A percentile compares a stretch with the other conserved stretches of the same genome.
phyloP scores from a whole-genome alignment of 1,140 invertebrate genomes.

The Zaprionus capensis region DNA sequence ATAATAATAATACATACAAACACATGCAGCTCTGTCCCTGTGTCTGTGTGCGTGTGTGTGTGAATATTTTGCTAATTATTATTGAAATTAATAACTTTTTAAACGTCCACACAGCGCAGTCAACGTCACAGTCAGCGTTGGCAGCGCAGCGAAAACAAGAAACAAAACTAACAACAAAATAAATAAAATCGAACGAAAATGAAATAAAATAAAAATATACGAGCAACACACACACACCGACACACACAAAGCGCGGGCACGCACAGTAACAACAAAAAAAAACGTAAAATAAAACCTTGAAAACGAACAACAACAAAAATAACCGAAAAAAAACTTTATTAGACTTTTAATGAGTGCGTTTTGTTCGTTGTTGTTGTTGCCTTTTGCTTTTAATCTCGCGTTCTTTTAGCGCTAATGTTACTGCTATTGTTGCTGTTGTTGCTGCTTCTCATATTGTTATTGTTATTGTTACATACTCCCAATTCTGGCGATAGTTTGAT shows the following conservation, averaged over 20 bases:
- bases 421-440: slow-evolving; percentile 37
- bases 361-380: slow-evolving; percentile 36
- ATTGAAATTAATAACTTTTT: slow-evolving; percentile 56
- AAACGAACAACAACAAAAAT: slow-evolving; percentile 45
- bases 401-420: slow-evolving; percentile 10
- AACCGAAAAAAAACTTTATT: slow-evolving; percentile 51
- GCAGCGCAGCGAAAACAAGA: slow-evolving; percentile 14
- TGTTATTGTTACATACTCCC: slow-evolving; percentile 27
- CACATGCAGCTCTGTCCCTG: neutral
- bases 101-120: slow-evolving; percentile 13
- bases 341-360: slow-evolving; percentile 59
- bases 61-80: slow-evolving; percentile 48
- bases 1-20: slow-evolving; percentile 38
- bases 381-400: slow-evolving; percentile 23
- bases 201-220: slow-evolving; percentile 53
- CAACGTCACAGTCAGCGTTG: slow-evolving; percentile 22
- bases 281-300: slow-evolving; percentile 53
- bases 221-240: slow-evolving; percentile 18
- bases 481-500: slow-evolving; percentile 29
- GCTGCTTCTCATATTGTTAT: slow-evolving; percentile 24
- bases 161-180: slow-evolving; percentile 38
- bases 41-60: slow-evolving; percentile 1
- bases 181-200: slow-evolving; percentile 48
- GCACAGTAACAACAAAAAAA: slow-evolving; percentile 30
- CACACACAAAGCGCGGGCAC: slow-evolving; percentile 9